These are phyloP conservation scores for Chaunax sp. DNA, from an alignment of 2,797 vertebrate species.

Conservation along the genomic window DNA sequence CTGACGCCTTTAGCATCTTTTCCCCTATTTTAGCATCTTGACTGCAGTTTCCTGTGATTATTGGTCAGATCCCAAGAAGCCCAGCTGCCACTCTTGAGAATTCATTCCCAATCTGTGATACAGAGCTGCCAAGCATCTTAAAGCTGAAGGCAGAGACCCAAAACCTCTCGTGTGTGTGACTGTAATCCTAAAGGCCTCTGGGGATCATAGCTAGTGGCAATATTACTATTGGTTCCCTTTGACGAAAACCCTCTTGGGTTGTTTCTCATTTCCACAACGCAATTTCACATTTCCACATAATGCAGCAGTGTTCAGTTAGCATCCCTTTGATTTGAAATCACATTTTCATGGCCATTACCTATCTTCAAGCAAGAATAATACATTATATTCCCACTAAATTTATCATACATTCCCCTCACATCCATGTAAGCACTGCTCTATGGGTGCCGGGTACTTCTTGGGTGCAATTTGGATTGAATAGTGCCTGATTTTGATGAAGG, in stretches of 20 bases:
- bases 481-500: slow-evolving; percentile 50
- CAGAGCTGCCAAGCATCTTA: slow-evolving; percentile 34
- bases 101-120: slow-evolving; percentile 19
- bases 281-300: slow-evolving; percentile 9
- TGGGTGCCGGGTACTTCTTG: slow-evolving; percentile 29
- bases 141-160: slow-evolving; percentile 29
- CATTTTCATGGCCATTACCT: slow-evolving; percentile 9
- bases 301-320: slow-evolving; percentile 11
- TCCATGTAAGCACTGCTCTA: slow-evolving; percentile 21
- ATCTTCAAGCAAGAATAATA: slow-evolving; percentile 11
- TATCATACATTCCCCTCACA: slow-evolving; percentile 8
- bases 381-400: slow-evolving; percentile 32
- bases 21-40: slow-evolving; percentile 3
- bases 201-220: slow-evolving; percentile 27
- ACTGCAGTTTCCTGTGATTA: slow-evolving; percentile 49
- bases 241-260: not conserved
- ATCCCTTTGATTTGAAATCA: slow-evolving; percentile 24
- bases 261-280: slow-evolving; percentile 16
- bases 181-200: slow-evolving; percentile 24
- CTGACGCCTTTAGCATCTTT: slow-evolving; percentile 1
- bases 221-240: slow-evolving; percentile 6
- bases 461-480: slow-evolving; percentile 53
- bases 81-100: slow-evolving; percentile 62
- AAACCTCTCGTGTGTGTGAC: slow-evolving; percentile 22
- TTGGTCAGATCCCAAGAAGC: slow-evolving; percentile 40